phyloP scores from a whole-genome alignment of 2,888 invertebrate species.

The Horisme vitalbata region DNA sequence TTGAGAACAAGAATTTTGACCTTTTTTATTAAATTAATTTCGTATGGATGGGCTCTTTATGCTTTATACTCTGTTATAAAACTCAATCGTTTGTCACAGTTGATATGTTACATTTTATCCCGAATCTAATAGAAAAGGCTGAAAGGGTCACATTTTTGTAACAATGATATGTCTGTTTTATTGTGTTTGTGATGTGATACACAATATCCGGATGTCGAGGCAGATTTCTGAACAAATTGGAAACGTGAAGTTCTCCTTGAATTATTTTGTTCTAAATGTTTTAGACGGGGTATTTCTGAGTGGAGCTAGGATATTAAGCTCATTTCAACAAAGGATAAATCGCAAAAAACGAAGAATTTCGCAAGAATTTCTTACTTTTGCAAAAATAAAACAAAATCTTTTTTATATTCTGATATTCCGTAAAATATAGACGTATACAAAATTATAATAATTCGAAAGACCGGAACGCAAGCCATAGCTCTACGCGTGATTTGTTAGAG shows the following conservation, averaged over 20 bases:
- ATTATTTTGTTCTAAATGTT: too few species aligned
- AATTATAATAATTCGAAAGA: conserved; percentile 40
- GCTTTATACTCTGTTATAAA: too few species aligned
- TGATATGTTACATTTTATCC: conserved; percentile 65
- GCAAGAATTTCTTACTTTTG: too few species aligned
- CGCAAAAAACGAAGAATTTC: too few species aligned
- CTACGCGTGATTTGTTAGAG: conserved; percentile 73
- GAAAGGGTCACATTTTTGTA: conserved; percentile 56
- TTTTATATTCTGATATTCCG: neutral
- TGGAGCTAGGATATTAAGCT: too few species aligned
- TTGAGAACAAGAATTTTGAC: conserved; percentile 48
- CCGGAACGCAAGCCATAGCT: conserved; percentile 47
- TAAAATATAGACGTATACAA: too few species aligned
- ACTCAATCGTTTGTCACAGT: conserved; percentile 69
- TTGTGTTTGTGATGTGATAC: conserved; percentile 46
- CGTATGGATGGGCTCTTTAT: conserved; percentile 60
- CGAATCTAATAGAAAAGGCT: conserved; percentile 65
- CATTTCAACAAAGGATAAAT: too few species aligned
- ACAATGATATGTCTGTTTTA: conserved; percentile 47
- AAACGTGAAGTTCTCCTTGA: neutral
- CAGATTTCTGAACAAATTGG: conserved; percentile 18
- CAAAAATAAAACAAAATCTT: neutral
- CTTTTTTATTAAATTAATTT: conserved; percentile 72
- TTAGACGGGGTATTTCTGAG: too few species aligned
- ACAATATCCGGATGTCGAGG: conserved; percentile 42